Percentiles rank a stretch among this genome's conserved stretches.
Evolutionary conservation across 2,113 vertebrate genomes (phyloP).

Genomic region (Corythaeola cristata): DNA sequence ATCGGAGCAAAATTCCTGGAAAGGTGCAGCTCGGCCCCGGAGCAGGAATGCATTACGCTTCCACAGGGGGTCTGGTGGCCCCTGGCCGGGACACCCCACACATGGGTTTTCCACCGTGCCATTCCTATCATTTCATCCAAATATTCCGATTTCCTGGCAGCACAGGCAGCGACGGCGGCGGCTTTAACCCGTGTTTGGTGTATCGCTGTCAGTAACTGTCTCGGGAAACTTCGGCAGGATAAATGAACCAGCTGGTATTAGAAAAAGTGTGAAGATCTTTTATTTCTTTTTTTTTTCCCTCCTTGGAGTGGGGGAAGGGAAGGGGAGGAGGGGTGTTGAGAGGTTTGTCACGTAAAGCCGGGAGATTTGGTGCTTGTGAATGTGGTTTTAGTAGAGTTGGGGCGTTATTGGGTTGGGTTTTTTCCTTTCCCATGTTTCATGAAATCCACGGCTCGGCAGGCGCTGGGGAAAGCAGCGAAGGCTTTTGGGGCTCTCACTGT

Average conservation of each 20-base stretch:
- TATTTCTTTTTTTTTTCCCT: background rate
- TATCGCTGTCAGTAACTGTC: constrained; percentile 65
- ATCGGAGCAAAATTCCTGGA: background rate
- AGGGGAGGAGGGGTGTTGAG: constrained; percentile 57
- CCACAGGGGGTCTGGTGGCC: background rate
- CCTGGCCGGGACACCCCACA: background rate
- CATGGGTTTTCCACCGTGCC: background rate
- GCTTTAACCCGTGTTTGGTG: constrained; percentile 49
- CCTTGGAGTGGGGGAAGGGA: constrained; percentile 7
- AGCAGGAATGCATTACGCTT: background rate
- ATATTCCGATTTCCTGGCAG: background rate
- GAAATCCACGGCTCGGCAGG: background rate
- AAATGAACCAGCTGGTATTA: constrained; percentile 75
- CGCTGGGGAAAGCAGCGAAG: too few species aligned
- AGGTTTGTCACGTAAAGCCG: constrained; percentile 64
- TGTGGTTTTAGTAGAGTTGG: background rate
- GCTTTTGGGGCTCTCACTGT: background rate
- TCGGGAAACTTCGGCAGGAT: constrained; percentile 56
- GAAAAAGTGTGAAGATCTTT: constrained; percentile 76
- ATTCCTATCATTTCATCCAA: background rate
- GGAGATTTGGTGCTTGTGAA: constrained; percentile 36
- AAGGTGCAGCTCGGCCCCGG: background rate
- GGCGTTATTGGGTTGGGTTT: background rate
- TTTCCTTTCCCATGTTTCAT: background rate
- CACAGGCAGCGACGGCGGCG: background rate